Conservation (phyloP, 2,888 invertebrate species). For the Herminia tarsipennalis region DNA sequence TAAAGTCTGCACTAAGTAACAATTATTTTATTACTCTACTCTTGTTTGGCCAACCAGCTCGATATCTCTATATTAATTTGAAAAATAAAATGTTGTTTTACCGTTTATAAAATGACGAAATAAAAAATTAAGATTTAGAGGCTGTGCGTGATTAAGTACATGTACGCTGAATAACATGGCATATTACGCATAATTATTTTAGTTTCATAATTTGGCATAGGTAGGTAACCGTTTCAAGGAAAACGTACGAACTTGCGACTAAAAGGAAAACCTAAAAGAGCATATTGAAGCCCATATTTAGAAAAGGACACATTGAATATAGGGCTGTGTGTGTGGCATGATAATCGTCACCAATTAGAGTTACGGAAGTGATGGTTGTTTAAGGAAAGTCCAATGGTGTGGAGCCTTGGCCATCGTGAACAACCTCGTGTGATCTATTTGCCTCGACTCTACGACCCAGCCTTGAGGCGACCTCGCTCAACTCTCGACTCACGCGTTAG, state of each 20-base stretch:
- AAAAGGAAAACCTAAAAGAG: constrained; percentile 29
- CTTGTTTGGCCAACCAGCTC: too few species aligned
- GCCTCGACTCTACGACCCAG: constrained; percentile 54
- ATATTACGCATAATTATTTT: too few species aligned
- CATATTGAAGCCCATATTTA: constrained; percentile 37
- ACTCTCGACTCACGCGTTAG: constrained; percentile 17
- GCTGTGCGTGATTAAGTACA: too few species aligned
- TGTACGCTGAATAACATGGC: too few species aligned
- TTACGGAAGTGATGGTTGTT: constrained; percentile 54
- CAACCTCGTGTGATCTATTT: constrained; percentile 59
- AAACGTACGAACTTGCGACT: background rate
- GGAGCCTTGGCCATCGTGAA: constrained; percentile 58
- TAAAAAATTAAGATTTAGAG: too few species aligned
- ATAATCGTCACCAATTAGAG: constrained; percentile 56
- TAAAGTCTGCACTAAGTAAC: constrained; percentile 24
- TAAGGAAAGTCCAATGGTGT: constrained; percentile 67
- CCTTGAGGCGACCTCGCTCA: constrained; percentile 57
- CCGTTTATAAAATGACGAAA: too few species aligned
- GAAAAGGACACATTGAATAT: constrained; percentile 49
- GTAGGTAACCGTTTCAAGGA: too few species aligned
- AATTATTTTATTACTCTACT: background rate
- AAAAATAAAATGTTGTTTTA: too few species aligned
- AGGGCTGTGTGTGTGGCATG: constrained; percentile 50
- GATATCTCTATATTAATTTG: too few species aligned
- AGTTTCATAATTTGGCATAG: too few species aligned